Evolutionary conservation across 1,140 invertebrate species (phyloP).

Genomic region (Papilio helenus): DNA sequence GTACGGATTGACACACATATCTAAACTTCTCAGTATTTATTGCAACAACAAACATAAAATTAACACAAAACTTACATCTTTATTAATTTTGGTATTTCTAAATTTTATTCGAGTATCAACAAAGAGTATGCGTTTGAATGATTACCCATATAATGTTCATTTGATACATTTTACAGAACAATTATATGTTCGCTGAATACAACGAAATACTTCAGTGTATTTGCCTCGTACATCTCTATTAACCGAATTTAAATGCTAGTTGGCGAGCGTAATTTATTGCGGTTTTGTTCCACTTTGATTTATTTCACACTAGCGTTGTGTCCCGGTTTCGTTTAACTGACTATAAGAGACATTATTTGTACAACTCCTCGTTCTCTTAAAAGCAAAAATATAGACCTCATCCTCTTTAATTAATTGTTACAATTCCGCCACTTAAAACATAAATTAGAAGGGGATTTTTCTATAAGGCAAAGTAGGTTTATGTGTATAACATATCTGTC

Average conservation of each 20-base stretch:
- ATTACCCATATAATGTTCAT: neutral
- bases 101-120: neutral
- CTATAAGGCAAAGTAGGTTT: too few relatives aligned
- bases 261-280: neutral
- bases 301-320: neutral
- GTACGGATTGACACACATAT: too few relatives aligned
- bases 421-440: too few relatives aligned
- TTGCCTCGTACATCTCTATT: conserved; percentile 9
- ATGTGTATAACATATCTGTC: too few relatives aligned
- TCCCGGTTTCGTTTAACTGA: neutral
- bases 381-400: neutral
- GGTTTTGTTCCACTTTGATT: neutral
- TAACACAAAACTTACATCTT: too few relatives aligned
- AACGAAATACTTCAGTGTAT: neutral
- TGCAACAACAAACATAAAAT: too few relatives aligned
- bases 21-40: too few relatives aligned
- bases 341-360: neutral
- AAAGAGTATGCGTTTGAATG: neutral
- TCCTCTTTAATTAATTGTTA: too few relatives aligned
- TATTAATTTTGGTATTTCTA: too few relatives aligned
- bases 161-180: neutral
- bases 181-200: neutral
- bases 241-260: conserved; percentile 17
- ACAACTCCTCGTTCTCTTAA: neutral
- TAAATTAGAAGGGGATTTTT: too few relatives aligned